phyloP scores from a whole-genome alignment of 2,797 vertebrate species.

The Alcedo quadribrachys region DNA sequence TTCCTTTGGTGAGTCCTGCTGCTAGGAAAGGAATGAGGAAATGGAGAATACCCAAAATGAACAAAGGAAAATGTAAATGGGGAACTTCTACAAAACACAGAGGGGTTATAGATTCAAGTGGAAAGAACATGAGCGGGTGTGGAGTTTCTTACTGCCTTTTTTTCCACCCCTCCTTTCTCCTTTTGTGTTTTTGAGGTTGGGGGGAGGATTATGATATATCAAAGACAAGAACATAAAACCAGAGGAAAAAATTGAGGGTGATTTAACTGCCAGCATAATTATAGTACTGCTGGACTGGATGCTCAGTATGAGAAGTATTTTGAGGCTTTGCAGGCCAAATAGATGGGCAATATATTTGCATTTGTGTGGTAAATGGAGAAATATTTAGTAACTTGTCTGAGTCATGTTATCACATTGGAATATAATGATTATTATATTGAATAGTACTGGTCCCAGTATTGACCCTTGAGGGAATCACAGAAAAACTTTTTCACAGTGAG shows the following conservation, averaged over 20 bases:
- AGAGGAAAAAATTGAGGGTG: background rate
- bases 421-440: no score
- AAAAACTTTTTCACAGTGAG: no score
- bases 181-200: background rate
- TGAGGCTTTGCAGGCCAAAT: background rate
- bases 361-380: background rate
- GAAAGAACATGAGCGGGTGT: background rate
- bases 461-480: no score
- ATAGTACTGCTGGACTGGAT: background rate
- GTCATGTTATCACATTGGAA: background rate
- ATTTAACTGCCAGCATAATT: background rate
- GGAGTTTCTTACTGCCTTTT: rapidly evolving
- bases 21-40: background rate
- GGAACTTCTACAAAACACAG: background rate
- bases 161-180: background rate
- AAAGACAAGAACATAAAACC: background rate
- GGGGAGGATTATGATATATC: background rate
- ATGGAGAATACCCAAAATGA: background rate
- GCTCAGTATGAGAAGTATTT: background rate
- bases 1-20: background rate
- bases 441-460: no score
- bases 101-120: background rate
- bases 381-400: background rate
- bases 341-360: background rate
- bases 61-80: background rate